Base-by-base conservation (phyloP, 2,113 vertebrate genomes). In the Eolophus roseicapilla region DNA sequence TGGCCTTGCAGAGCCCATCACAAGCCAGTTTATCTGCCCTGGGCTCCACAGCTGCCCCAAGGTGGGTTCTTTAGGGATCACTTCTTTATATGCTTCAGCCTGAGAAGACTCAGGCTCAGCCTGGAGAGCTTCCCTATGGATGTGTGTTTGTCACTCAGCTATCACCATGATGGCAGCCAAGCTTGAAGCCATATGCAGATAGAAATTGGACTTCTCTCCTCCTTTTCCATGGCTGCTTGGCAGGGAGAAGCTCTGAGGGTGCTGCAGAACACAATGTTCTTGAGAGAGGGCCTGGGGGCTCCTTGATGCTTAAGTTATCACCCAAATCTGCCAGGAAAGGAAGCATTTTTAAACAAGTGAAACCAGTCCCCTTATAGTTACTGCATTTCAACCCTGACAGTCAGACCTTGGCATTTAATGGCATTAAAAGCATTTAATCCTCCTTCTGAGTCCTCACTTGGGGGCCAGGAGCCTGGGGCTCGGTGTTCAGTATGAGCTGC, bases 1-100 rank as follows among this genome's bases (percentile, higher is more conserved):
- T 6, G 29, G n/a, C 82, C 55, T 50, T 1, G 2, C 64, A 6
- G 35, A 7, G 76, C 69, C 41, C 44, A 7, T 52, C 14, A 1
- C 20, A 2, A 60, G 29, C 17, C 3, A 1, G 0, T 19, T 19
- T 3, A 13, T 5, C 50, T 6, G 1, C 19, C 44, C n/a, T 3
- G 13, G 4, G 62, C 60, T 10, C 55, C 60, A 1, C 13, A 4
- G 46, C 64, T 4, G 43, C 23, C 3, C 17, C 13, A 1, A 23
- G 7, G 0, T 2, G 2, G 24, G 24, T 3, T 82, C 52, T n/a
- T 13, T 9, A 24, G 6, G 44, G 23, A 3, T 10, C 29, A 2
- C 6, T 39, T 4, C 25, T 10, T 23, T 19, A 4, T 19, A 3
- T 15, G 53, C 53, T 44, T 13, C 49, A 11, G 68, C 35, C 47